phyloP scores from a whole-genome alignment of 2,113 vertebrate genomes.

The Rhinoptilus africanus region DNA sequence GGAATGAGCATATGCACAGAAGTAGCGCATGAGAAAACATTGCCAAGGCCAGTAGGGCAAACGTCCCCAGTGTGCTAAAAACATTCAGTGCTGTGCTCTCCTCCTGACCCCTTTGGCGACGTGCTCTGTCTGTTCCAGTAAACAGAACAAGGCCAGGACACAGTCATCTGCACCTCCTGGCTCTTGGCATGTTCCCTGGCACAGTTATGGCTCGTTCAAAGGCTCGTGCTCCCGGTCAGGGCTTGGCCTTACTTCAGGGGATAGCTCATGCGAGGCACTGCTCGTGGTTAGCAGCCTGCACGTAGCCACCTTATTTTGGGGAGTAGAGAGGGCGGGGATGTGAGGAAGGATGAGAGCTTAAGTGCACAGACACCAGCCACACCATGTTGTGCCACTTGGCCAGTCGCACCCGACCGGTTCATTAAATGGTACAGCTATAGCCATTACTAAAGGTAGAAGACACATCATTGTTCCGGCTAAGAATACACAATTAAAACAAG shows the following conservation, averaged over 20 bases:
- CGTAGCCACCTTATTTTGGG: background rate
- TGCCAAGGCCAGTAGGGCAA: constrained; percentile 29
- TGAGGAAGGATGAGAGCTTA: background rate
- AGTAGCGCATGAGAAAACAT: background rate
- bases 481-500: background rate
- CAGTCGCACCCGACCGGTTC: accelerated
- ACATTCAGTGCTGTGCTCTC: background rate
- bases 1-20: background rate
- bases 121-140: constrained; percentile 12
- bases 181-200: background rate
- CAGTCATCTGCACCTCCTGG: background rate
- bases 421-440: background rate
- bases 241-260: background rate
- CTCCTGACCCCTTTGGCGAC: background rate
- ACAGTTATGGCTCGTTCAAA: background rate
- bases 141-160: background rate
- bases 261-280: background rate
- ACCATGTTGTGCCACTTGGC: background rate
- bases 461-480: background rate
- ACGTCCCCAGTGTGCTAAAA: constrained; percentile 1
- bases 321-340: accelerated
- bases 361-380: background rate
- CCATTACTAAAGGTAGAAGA: background rate
- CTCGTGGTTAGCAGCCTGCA: background rate
- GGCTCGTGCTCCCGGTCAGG: background rate